Conservation (phyloP, 2,797 vertebrate genomes). For the Triplophysa yarkandensis region DNA sequence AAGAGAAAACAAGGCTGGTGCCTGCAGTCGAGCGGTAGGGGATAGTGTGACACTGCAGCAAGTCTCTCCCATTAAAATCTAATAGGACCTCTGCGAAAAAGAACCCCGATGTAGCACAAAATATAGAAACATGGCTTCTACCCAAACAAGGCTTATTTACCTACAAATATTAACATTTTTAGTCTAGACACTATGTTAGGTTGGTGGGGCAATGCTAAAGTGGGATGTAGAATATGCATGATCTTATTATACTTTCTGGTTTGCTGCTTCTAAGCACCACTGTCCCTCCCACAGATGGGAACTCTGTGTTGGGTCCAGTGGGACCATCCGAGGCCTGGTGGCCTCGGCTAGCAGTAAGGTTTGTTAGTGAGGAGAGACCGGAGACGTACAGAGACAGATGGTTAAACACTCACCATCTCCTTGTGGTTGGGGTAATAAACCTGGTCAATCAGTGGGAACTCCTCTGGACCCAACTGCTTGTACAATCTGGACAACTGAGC, state of each 20-base stretch:
- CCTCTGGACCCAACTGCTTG: constrained; percentile 85
- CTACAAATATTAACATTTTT: background rate
- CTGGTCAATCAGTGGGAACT: constrained; percentile 93
- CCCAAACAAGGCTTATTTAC: background rate
- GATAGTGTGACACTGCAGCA: constrained; percentile 57
- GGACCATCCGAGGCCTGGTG: constrained; percentile 22
- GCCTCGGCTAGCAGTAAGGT: background rate
- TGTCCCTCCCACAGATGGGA: constrained; percentile 44
- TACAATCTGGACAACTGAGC: constrained; percentile 87
- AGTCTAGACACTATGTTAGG: constrained; percentile 23
- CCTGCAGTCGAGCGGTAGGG: constrained; percentile 52
- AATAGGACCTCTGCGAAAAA: background rate
- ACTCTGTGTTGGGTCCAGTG: constrained; percentile 1
- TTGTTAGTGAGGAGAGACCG: constrained; percentile 1
- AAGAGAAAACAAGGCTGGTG: constrained; percentile 54
- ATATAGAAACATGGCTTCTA: background rate
- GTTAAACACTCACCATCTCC: constrained; percentile 85
- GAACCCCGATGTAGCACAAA: background rate
- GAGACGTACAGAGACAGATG: constrained; percentile 48
- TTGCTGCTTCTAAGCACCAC: constrained; percentile 26
- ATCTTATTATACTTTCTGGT: constrained; percentile 4
- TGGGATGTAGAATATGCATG: constrained; percentile 36
- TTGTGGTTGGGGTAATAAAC: constrained; percentile 92
- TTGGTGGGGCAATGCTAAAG: background rate
- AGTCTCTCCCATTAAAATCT: constrained; percentile 31